Evolutionary conservation across 2,888 invertebrate genomes (phyloP), one percentile per base, ranked within the genome.

Genomic region (Parthenolecanium corni): DNA sequence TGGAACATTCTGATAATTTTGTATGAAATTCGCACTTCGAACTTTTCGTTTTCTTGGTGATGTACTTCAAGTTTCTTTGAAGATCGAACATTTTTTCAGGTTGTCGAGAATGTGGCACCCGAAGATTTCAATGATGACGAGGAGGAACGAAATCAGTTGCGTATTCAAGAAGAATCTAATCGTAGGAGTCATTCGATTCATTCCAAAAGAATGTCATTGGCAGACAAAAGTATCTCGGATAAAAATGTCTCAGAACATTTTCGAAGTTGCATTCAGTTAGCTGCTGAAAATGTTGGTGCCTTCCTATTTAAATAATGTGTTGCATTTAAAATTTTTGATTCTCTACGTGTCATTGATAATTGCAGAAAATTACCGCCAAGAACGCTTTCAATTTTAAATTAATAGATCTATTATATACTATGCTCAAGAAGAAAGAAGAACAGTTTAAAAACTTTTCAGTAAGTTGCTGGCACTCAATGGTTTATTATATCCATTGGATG

Each of bases 341-440:
- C n/a, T n/a, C 38, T 36, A 9, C 2, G 18, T 1, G 12, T 12
- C 14, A 23, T 31, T 21, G n/a, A 2, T 2, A 16, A 18, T 46
- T 63, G 11, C 49, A 86, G 85, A 92, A 90, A 83, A 86, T 94
- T 68, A 91, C 82, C 70, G 78, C 82, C 53, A 89, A 90, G 71
- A 93, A 93, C 78, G 93, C 90, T 0, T 94, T 93, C 81, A 84
- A 82, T 66, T 76, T 92, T 1, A 85, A 88, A 67, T 78, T 93
- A 52, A 92, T 93, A 69, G 92, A 94, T 72, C 86, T 86, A 68
- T 82, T 93, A 79, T 79, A 84, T 0, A 82, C 82, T 20, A 79
- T 91, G 76, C 72, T 90, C n/a, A 78, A 80, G 44, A 80, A 83
- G 57, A 83, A 83, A 70, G 77, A n/a, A n/a, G n/a, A 79, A 2